Conservation (phyloP, 2,113 vertebrate genomes). For the Corapipo altera region DNA sequence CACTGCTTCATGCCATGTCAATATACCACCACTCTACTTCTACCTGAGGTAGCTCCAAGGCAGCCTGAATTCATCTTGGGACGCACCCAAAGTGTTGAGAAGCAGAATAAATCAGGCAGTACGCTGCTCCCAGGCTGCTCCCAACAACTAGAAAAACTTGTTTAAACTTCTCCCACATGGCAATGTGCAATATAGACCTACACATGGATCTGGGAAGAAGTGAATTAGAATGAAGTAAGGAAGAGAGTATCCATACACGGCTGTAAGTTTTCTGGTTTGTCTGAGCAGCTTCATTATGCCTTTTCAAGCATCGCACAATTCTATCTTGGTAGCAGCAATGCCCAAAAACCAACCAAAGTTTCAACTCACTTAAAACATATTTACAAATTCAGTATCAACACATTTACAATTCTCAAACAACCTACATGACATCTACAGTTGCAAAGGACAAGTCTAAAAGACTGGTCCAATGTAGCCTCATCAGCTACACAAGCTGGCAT, state of each 20-base stretch:
- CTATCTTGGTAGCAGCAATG: rapidly evolving
- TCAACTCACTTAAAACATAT: rapidly evolving
- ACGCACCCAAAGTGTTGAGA: neutral
- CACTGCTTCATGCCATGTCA: rapidly evolving
- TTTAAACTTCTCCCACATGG: neutral
- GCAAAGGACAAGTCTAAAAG: neutral
- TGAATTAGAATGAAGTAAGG: neutral
- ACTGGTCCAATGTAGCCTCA: rapidly evolving
- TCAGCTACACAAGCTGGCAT: rapidly evolving
- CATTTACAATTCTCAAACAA: neutral
- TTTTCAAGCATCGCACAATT: neutral
- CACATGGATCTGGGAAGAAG: neutral
- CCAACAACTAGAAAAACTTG: slow-evolving; percentile 48
- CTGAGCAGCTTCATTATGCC: neutral
- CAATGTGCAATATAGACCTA: neutral
- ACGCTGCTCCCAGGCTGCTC: neutral
- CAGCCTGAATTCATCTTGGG: neutral
- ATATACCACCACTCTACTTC: rapidly evolving
- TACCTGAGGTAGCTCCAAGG: neutral
- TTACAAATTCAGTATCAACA: neutral
- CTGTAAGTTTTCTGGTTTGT: neutral
- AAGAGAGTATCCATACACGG: neutral
- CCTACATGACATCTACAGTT: rapidly evolving
- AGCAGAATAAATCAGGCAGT: neutral
- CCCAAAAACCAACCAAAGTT: neutral